A percentile compares a stretch with the other conserved stretches of the same genome.
Conservation (phyloP, 2,797 vertebrate species). For the Falco columbarius region DNA sequence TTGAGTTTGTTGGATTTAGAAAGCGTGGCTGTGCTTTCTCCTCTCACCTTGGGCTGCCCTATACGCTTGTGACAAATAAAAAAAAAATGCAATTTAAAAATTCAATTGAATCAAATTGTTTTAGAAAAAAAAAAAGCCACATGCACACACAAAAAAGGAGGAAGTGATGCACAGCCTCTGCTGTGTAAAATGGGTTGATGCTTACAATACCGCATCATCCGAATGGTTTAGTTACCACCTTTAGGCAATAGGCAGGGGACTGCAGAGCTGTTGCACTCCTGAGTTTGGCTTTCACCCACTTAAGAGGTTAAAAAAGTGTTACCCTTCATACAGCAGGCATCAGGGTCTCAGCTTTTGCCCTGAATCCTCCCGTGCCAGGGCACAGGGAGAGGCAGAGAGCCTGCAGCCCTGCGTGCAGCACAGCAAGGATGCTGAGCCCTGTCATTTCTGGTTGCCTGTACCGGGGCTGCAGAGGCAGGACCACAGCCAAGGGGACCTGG, state of each 20-base stretch:
- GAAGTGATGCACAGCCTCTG: neutral
- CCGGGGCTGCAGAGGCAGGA: neutral
- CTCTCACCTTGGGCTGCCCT: slow-evolving; percentile 30
- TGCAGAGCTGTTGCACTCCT: neutral
- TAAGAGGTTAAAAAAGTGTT: neutral
- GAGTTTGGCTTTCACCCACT: neutral
- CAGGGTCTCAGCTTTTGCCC: neutral
- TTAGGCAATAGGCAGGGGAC: neutral
- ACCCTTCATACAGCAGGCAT: neutral
- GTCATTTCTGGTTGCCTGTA: neutral
- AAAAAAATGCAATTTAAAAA: neutral
- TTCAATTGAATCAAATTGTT: neutral
- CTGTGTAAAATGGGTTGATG: neutral
- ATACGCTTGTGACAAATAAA: neutral
- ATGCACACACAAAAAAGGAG: neutral
- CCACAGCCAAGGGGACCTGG: fast-evolving
- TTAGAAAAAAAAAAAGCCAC: neutral
- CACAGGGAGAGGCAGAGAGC: neutral
- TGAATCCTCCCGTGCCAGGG: fast-evolving
- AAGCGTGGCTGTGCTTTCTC: neutral
- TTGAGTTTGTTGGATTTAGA: neutral
- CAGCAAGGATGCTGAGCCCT: neutral
- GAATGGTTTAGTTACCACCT: neutral
- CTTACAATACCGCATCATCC: neutral
- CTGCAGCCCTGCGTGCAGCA: fast-evolving